Evolutionary conservation across 2,888 invertebrate genomes (phyloP).

Genomic region (Ctena decussata): DNA sequence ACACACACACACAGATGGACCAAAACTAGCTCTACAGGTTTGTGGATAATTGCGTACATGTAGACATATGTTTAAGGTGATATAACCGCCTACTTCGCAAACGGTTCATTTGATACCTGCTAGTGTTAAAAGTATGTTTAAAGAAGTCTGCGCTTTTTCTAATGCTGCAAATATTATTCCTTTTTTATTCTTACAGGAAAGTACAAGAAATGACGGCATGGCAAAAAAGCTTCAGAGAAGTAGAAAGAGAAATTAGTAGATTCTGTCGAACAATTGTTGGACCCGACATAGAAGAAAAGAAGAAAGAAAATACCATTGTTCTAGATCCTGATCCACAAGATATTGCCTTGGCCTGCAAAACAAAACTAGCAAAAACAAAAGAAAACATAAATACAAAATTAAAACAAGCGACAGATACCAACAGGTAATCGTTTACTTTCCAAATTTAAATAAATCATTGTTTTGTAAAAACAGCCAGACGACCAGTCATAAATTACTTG

Average conservation of each 20-base stretch:
- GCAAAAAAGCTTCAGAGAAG: slow-evolving; percentile 47
- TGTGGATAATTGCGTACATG: too few species aligned
- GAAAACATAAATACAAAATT: slow-evolving; percentile 57
- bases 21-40: too few species aligned
- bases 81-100: too few species aligned
- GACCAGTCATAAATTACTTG: too few species aligned
- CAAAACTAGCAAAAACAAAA: slow-evolving; percentile 62
- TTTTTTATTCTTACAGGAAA: slow-evolving; percentile 34
- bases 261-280: slow-evolving; percentile 47
- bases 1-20: too few species aligned
- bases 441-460: too few species aligned
- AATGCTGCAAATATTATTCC: too few species aligned
- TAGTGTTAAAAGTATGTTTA: too few species aligned
- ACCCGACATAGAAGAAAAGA: background rate
- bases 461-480: too few species aligned
- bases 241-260: slow-evolving; percentile 57
- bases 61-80: too few species aligned
- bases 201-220: slow-evolving; percentile 49
- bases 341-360: slow-evolving; percentile 41
- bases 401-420: slow-evolving; percentile 29
- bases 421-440: slow-evolving; percentile 35
- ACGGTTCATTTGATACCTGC: too few species aligned
- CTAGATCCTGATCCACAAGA: slow-evolving; percentile 48
- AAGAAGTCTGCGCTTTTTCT: too few species aligned
- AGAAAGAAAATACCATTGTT: slow-evolving; percentile 9